phyloP scores from a whole-genome alignment of 2,797 vertebrate species.

The Leptodactylus fallax region DNA sequence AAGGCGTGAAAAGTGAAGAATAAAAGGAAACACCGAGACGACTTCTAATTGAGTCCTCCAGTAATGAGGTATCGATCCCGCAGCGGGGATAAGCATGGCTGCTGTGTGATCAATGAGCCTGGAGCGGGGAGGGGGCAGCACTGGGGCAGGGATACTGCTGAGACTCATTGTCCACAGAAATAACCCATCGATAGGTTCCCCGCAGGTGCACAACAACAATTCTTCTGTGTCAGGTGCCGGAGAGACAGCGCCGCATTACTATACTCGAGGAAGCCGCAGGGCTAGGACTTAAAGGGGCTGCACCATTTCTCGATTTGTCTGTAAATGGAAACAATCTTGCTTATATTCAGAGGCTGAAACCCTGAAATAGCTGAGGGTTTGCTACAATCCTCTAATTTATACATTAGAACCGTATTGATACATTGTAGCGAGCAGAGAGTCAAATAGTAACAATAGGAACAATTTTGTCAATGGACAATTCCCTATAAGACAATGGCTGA shows the following conservation, averaged over 20 bases:
- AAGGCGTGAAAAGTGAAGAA: neutral
- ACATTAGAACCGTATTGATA: too few relatives aligned
- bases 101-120: constrained; percentile 23
- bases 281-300: too few relatives aligned
- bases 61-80: constrained; percentile 55
- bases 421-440: neutral
- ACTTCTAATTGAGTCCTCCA: constrained; percentile 21
- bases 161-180: neutral
- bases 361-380: too few relatives aligned
- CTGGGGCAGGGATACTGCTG: neutral
- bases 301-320: neutral
- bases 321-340: neutral
- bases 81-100: constrained; percentile 21
- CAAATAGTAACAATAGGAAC: neutral
- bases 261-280: neutral
- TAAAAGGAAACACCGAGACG: neutral
- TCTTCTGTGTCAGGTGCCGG: neutral
- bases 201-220: neutral
- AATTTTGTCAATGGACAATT: too few relatives aligned
- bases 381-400: too few relatives aligned
- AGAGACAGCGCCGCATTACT: neutral
- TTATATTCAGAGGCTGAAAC: too few relatives aligned
- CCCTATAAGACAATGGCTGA: too few relatives aligned
- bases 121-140: neutral
- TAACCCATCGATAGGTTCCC: neutral